Conservation (phyloP, 2,888 invertebrate species). For the Hanleya hanleyi region DNA sequence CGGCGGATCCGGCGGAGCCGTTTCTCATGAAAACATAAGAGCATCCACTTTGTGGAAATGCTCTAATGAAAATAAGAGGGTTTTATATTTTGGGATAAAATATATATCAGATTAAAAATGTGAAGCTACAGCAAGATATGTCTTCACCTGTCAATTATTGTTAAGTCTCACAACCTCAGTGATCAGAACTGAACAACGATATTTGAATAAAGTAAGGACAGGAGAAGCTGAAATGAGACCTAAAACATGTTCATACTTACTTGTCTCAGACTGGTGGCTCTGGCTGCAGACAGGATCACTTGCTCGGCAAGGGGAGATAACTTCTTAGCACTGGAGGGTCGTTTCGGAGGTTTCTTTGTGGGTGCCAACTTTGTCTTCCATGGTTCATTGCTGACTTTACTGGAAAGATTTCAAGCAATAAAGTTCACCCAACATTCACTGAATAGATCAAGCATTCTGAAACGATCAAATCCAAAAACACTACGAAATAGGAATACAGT, state of each 20-base stretch:
- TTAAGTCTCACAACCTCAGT: neutral
- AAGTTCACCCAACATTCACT: no score
- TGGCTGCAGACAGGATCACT: slow-evolving; percentile 53
- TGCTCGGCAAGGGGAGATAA: slow-evolving; percentile 52
- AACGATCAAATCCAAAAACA: no score
- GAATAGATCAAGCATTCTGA: no score
- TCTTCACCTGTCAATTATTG: neutral
- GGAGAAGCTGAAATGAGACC: neutral
- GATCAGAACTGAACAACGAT: no score
- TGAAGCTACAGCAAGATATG: neutral
- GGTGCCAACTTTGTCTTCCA: slow-evolving; percentile 55
- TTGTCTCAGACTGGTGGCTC: slow-evolving; percentile 58
- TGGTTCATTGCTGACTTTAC: slow-evolving; percentile 65
- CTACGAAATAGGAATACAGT: no score
- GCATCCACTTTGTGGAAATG: no score
- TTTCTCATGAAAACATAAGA: no score
- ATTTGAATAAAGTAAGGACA: neutral
- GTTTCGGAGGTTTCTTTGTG: slow-evolving; percentile 46
- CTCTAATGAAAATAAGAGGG: no score
- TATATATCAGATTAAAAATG: no score
- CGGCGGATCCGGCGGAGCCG: no score
- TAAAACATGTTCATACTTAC: slow-evolving; percentile 31
- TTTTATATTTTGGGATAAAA: no score
- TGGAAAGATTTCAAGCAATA: slow-evolving; percentile 31
- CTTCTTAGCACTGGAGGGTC: slow-evolving; percentile 65